A percentile compares a stretch with the other conserved stretches of the same genome.
phyloP scores from a whole-genome alignment of 2,797 vertebrate genomes.

The Typhlichthys subterraneus region DNA sequence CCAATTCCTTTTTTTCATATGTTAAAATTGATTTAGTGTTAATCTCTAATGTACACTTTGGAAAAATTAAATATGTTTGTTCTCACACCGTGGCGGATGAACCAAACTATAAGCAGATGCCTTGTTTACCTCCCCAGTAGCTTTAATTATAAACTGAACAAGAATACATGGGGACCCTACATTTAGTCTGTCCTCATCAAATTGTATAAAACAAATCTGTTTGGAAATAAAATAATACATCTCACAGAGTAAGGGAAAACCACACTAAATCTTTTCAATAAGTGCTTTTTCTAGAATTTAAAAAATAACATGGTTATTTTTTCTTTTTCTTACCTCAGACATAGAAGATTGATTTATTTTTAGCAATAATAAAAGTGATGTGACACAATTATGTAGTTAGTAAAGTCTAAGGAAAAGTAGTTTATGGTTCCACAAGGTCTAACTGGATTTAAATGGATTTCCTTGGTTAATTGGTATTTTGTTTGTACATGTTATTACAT shows the following conservation, averaged over 20 bases:
- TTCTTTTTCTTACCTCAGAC: constrained; percentile 18
- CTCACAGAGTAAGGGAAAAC: constrained; percentile 60
- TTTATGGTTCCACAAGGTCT: constrained; percentile 32
- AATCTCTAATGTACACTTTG: constrained; percentile 81
- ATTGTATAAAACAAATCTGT: constrained; percentile 35
- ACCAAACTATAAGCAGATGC: constrained; percentile 49
- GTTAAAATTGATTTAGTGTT: constrained; percentile 67
- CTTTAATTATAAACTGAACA: constrained; percentile 25
- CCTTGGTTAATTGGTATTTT: constrained; percentile 4
- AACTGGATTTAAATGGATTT: constrained; percentile 23
- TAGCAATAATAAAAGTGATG: constrained; percentile 31
- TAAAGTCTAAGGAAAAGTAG: constrained; percentile 50
- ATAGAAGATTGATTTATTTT: constrained; percentile 12
- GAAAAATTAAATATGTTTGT: constrained; percentile 76
- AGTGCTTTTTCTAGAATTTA: constrained; percentile 27
- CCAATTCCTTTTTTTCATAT: constrained; percentile 36
- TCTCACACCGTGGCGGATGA: constrained; percentile 51
- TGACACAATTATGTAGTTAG: constrained; percentile 35
- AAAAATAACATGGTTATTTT: constrained; percentile 37
- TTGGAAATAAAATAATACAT: constrained; percentile 50
- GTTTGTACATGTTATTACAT: constrained; percentile 32
- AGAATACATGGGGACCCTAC: constrained; percentile 38
- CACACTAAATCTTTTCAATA: constrained; percentile 47
- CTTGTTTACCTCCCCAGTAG: constrained; percentile 35
- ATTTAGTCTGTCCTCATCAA: constrained; percentile 30